These are phyloP conservation scores for Aelia acuminata DNA, from an alignment of 2,888 invertebrate species.

Conservation along the genomic window DNA sequence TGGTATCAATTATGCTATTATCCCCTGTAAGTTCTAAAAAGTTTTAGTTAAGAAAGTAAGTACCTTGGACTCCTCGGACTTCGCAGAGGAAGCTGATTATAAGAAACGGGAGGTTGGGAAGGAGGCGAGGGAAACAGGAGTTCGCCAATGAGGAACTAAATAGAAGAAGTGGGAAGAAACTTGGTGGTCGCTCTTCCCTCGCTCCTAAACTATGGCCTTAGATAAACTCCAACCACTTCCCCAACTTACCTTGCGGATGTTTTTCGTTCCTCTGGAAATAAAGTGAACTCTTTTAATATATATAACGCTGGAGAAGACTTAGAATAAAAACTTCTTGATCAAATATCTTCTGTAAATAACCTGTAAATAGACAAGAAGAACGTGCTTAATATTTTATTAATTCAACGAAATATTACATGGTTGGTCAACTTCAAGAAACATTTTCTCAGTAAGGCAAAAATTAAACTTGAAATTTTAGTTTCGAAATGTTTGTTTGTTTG, in stretches of 20 bases:
- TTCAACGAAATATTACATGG: too few species aligned
- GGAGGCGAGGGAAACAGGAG: neutral
- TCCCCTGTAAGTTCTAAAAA: neutral
- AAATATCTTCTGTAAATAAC: too few species aligned
- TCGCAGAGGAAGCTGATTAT: neutral
- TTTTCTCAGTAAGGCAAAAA: too few species aligned
- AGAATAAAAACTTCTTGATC: too few species aligned
- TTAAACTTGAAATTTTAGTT: too few species aligned
- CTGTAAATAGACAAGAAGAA: too few species aligned
- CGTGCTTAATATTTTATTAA: too few species aligned
- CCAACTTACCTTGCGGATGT: neutral
- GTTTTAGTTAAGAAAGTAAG: neutral
- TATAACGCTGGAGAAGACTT: too few species aligned
- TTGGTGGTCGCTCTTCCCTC: neutral
- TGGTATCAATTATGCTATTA: neutral
- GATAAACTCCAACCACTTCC: neutral
- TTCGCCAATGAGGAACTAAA: slow-evolving; percentile 37
- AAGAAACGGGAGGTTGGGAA: neutral
- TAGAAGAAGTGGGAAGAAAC: slow-evolving; percentile 23
- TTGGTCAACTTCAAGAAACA: too few species aligned
- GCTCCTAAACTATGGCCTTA: neutral
- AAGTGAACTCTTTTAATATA: neutral
- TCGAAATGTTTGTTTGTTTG: too few species aligned
- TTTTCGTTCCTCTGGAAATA: neutral
- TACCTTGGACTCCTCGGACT: neutral